Evolutionary conservation across 2,797 vertebrate species (phyloP), one percentile per base, ranked within the genome.

Genomic region (Ataeniobius toweri): DNA sequence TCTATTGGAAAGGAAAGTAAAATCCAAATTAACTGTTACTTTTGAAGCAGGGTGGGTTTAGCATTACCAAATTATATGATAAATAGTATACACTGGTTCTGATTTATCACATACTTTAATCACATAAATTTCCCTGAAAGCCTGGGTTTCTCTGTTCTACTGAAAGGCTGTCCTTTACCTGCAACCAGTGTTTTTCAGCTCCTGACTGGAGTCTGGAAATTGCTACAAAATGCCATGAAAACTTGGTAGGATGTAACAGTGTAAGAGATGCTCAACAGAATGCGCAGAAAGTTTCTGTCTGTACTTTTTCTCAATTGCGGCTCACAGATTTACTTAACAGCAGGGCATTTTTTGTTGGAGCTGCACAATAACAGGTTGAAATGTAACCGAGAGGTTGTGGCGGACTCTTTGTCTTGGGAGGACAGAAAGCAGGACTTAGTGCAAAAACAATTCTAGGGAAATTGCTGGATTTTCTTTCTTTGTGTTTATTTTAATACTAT

Each of bases 221-320:
- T 48, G 44, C 13, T 72, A 18, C 70, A 72, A 48, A 53, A 53
- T 55, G 71, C 50, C 24, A 55, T 41, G 12, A 3, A 56, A 39
- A 7, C 51, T 16, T 22, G 4, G 50, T 14, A 56, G 28, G 70
- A 55, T 36, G 20, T 22, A 55, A 24, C 20, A 28, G 50, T 48
- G 26, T n/a, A 12, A 39, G 71, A 72, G 20, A 72, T 72, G 20
- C 31, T 72, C 71, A 39, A 31, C 9, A 56, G 31, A 73, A 56
- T 41, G n/a, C 28, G n/a, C 31, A 6, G 9, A 31, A 8, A 31
- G 10, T 53, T 31, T n/a, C 6, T 8, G 24, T 73, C 71, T 73
- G 51, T 53, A 41, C 53, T 39, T 56, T 56, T 41, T 56, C 24
- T 39, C 18, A 41, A 24, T 4, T 73, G 36, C 51, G 39, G 51